These are phyloP conservation scores for Polietes domitor DNA, from an alignment of 2,888 invertebrate genomes.

Conservation along the genomic window DNA sequence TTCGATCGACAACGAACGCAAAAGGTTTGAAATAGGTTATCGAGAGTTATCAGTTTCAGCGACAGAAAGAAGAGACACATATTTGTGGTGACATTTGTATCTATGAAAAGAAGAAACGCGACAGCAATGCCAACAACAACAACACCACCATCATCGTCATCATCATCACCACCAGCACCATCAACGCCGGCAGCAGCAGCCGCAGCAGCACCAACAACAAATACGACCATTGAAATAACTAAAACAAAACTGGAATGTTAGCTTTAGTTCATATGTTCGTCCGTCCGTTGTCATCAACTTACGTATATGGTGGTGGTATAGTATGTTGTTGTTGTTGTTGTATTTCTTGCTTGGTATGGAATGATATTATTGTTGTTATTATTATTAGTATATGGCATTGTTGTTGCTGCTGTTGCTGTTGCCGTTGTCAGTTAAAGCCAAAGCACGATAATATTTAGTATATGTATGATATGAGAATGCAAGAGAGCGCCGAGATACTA, in stretches of 20 bases:
- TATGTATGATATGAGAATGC: not conserved
- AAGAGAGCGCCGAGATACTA: not conserved
- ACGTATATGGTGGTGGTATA: not conserved
- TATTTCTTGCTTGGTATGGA: no score
- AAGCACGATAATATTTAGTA: constrained; percentile 35
- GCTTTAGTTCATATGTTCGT: constrained; percentile 34
- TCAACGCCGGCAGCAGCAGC: not conserved
- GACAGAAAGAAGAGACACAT: constrained; percentile 46
- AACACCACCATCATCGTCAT: not conserved
- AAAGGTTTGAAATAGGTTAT: constrained; percentile 65
- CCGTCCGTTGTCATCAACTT: constrained; percentile 12
- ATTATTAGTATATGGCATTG: constrained; percentile 37
- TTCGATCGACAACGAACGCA: constrained; percentile 45
- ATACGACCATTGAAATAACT: constrained; percentile 23
- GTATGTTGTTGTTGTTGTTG: not conserved
- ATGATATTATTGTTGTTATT: constrained; percentile 14
- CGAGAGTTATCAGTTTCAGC: constrained; percentile 60
- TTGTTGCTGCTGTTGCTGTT: constrained; percentile 29
- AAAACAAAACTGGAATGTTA: constrained; percentile 39
- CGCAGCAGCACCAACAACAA: not conserved
- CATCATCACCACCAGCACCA: no score
- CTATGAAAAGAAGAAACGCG: constrained; percentile 33
- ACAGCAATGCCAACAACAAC: constrained; percentile 15
- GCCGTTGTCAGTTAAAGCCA: constrained; percentile 35
- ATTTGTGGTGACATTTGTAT: constrained; percentile 61